phyloP scores from a whole-genome alignment of 1,140 invertebrate genomes.

The Elymnias hypermnestra region DNA sequence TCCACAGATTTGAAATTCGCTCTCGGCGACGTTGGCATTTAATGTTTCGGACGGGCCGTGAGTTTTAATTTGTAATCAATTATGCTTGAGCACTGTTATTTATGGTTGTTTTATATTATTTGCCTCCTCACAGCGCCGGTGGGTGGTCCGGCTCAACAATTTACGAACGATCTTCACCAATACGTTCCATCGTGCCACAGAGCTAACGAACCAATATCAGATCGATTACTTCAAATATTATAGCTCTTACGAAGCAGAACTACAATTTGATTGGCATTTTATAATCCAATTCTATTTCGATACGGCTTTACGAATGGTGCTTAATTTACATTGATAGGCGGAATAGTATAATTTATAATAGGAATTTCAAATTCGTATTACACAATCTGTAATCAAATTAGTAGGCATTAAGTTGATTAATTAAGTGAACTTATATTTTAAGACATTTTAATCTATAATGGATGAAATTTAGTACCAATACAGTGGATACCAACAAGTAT shows the following conservation, averaged over 20 bases:
- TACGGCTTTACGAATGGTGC: slow-evolving; percentile 3
- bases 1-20: too few relatives aligned
- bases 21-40: too few relatives aligned
- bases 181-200: slow-evolving; percentile 59
- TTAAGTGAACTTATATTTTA: too few relatives aligned
- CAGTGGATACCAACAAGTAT: too few relatives aligned
- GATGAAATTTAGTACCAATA: too few relatives aligned
- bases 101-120: slow-evolving; percentile 74
- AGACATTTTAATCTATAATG: too few relatives aligned
- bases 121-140: slow-evolving; percentile 58
- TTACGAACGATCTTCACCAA: slow-evolving; percentile 54
- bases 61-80: slow-evolving; percentile 76
- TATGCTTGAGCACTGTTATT: slow-evolving; percentile 73
- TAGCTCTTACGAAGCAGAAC: slow-evolving; percentile 17
- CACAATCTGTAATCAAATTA: too few relatives aligned
- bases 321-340: not conserved
- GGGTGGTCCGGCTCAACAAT: slow-evolving; percentile 71
- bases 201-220: slow-evolving; percentile 28
- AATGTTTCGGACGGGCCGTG: slow-evolving; percentile 58
- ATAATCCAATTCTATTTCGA: slow-evolving; percentile 14
- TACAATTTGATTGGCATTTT: slow-evolving; percentile 22
- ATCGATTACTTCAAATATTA: slow-evolving; percentile 25
- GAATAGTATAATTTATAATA: too few relatives aligned
- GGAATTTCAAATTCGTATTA: too few relatives aligned
- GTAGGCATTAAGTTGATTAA: too few relatives aligned